phyloP scores from a whole-genome alignment of 1,140 invertebrate genomes.

The Helicoverpa armigera region DNA sequence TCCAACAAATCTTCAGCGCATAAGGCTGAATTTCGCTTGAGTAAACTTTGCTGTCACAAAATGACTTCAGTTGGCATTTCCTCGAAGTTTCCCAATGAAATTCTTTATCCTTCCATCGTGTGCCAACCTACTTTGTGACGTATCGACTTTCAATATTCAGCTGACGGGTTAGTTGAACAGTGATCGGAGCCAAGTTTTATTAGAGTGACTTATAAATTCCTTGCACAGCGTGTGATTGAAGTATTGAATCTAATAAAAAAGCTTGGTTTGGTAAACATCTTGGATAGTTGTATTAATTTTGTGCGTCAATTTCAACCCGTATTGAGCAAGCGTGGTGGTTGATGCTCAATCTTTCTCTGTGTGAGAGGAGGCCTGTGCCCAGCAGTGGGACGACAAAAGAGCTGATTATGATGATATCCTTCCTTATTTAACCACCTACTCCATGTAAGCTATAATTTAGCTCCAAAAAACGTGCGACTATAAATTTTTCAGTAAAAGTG shows the following conservation, averaged over 20 bases:
- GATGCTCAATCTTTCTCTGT: too few relatives aligned
- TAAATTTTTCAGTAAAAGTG: conserved; percentile 20
- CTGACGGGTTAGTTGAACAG: neutral
- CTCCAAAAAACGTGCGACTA: neutral
- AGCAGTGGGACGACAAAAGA: too few relatives aligned
- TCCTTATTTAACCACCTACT: too few relatives aligned
- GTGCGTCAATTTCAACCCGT: too few relatives aligned
- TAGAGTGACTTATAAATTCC: neutral
- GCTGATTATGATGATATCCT: too few relatives aligned
- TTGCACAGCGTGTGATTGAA: too few relatives aligned
- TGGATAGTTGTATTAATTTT: too few relatives aligned
- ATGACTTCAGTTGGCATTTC: conserved; percentile 29
- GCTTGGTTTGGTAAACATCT: too few relatives aligned
- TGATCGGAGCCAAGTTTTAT: neutral
- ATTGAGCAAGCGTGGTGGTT: too few relatives aligned
- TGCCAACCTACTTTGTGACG: conserved; percentile 27
- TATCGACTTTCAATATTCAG: conserved; percentile 39
- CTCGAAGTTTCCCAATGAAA: conserved; percentile 34
- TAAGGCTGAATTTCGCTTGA: conserved; percentile 35
- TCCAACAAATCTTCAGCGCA: neutral
- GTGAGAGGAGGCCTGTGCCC: too few relatives aligned
- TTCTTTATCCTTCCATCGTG: conserved; percentile 34
- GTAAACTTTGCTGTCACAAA: conserved; percentile 15
- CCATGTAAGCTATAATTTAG: neutral
- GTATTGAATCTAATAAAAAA: too few relatives aligned